Evolutionary conservation across 1,140 invertebrate genomes (phyloP).

Genomic region (Drosophila sproati): DNA sequence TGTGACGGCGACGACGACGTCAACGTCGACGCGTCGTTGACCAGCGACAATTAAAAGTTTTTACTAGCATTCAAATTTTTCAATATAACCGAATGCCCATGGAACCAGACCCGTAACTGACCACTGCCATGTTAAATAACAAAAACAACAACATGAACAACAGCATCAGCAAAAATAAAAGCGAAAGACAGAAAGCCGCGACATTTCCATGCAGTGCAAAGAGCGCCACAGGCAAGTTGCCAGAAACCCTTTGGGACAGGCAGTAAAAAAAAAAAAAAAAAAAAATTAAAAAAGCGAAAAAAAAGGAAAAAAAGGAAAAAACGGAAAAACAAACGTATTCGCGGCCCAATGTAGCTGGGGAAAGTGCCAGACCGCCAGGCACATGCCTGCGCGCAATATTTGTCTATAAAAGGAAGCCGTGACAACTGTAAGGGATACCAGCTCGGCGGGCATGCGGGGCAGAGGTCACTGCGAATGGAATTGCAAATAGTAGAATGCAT

Average conservation of each 20-base stretch:
- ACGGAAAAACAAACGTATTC: slow-evolving; percentile 32
- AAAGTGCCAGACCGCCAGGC: slow-evolving; percentile 60
- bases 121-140: slow-evolving; percentile 53
- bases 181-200: slow-evolving; percentile 62
- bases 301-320: slow-evolving; percentile 20
- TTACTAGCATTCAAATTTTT: slow-evolving; percentile 82
- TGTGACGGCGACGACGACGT: slow-evolving; percentile 41
- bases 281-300: slow-evolving; percentile 19
- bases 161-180: slow-evolving; percentile 50
- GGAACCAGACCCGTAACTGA: slow-evolving; percentile 6
- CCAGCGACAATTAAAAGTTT: slow-evolving; percentile 79
- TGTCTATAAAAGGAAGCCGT: slow-evolving; percentile 76
- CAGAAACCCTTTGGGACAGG: slow-evolving; percentile 1
- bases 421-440: slow-evolving; percentile 50
- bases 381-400: slow-evolving; percentile 71
- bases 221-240: slow-evolving; percentile 29
- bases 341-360: slow-evolving; percentile 28
- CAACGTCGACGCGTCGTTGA: slow-evolving; percentile 26
- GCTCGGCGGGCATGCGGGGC: neutral
- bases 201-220: slow-evolving; percentile 76
- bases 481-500: slow-evolving; percentile 4
- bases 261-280: slow-evolving; percentile 27
- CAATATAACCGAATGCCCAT: slow-evolving; percentile 72
- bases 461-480: slow-evolving; percentile 11
- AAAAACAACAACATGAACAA: slow-evolving; percentile 29